Evolutionary conservation across 2,888 invertebrate genomes (phyloP).

Genomic region (Didymodactylos carnosus): DNA sequence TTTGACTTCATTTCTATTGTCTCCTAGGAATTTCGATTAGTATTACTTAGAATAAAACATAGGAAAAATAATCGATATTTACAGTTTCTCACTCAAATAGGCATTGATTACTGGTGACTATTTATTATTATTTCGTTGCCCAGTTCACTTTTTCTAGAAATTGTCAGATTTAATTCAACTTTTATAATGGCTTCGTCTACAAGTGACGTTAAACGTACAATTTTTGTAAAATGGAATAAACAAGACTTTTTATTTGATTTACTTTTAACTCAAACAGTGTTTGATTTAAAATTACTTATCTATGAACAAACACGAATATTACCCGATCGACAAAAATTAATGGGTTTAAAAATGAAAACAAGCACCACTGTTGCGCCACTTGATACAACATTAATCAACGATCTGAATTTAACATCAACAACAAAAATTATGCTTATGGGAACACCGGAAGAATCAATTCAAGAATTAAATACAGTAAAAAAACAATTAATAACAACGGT

Average conservation of each 20-base stretch:
- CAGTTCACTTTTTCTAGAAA: no score
- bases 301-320: constrained; percentile 68
- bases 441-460: constrained; percentile 60
- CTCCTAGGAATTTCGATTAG: no score
- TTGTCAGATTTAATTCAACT: no score
- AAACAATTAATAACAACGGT: no score
- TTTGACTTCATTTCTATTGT: no score
- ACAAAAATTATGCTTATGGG: constrained; percentile 94
- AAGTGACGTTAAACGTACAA: no score
- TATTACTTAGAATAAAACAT: no score
- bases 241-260: constrained; percentile 64
- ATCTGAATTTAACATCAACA: constrained; percentile 59
- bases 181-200: no score
- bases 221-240: constrained; percentile 77
- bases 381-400: constrained; percentile 19
- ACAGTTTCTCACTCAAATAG: no score
- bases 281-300: constrained; percentile 60
- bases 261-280: constrained; percentile 54
- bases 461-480: constrained; percentile 16
- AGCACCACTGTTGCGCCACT: background rate
- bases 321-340: constrained; percentile 73
- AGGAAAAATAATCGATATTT: no score
- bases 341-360: constrained; percentile 66
- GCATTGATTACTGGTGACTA: no score
- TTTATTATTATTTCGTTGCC: no score